Conservation (phyloP, 1,140 invertebrate genomes). For the Sitophilus oryzae region DNA sequence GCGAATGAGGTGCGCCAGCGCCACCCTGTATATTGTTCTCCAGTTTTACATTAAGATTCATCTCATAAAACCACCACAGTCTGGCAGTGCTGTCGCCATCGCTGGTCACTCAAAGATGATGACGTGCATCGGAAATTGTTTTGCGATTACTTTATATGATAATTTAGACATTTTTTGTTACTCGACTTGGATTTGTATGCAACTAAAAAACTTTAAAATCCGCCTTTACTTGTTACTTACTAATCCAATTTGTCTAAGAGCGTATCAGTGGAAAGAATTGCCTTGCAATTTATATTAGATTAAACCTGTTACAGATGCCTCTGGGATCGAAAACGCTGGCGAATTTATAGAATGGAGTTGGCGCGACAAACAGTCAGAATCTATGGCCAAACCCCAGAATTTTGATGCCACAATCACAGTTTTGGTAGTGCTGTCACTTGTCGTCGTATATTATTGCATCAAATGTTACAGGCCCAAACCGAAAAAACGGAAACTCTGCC, state of each 20-base stretch:
- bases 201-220: not conserved
- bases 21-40: too few species aligned
- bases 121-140: too few species aligned
- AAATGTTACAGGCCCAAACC: slow-evolving; percentile 35
- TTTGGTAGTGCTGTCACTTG: slow-evolving; percentile 28
- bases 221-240: not conserved
- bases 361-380: slow-evolving; percentile 33
- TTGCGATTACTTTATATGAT: too few species aligned
- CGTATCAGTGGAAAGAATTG: slow-evolving; percentile 1
- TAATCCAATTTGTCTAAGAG: too few species aligned
- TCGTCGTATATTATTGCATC: slow-evolving; percentile 33
- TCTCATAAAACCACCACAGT: too few species aligned
- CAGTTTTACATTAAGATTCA: too few species aligned
- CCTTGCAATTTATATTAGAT: slow-evolving; percentile 30
- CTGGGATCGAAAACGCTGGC: slow-evolving; percentile 26
- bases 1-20: too few species aligned
- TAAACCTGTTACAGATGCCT: slow-evolving; percentile 31
- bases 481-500: slow-evolving; percentile 39
- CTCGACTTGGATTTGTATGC: too few species aligned
- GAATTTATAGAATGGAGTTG: slow-evolving; percentile 39
- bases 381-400: slow-evolving; percentile 16
- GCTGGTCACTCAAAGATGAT: too few species aligned
- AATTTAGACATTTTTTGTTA: too few species aligned
- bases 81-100: too few species aligned
- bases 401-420: slow-evolving; percentile 32